Evolutionary conservation across 53 echinoderm and acorn worm genomes (phyloP).

Genomic region (Zoroaster sp.): DNA sequence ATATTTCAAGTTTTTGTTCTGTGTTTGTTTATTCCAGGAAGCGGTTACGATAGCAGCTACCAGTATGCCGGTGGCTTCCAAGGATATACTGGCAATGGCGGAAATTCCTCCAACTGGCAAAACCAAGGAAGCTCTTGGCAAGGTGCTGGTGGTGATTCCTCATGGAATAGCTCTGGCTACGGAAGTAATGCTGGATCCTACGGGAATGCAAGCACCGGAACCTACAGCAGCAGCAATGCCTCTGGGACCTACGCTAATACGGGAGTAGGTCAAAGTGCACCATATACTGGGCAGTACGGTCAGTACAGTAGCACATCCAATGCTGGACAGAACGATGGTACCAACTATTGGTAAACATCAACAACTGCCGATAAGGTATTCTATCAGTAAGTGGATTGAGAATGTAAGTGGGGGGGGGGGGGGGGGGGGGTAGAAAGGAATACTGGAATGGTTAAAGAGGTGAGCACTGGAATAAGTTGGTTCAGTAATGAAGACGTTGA

Average conservation of each 20-base stretch:
- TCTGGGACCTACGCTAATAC: not conserved
- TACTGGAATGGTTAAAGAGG: not conserved
- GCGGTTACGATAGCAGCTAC: not conserved
- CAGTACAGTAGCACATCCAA: not conserved
- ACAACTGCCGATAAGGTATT: not conserved
- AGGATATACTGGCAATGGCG: not conserved
- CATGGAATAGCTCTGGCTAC: conserved; percentile 25
- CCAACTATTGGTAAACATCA: conserved; percentile 9
- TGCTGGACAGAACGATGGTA: conserved; percentile 28
- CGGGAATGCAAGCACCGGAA: not conserved
- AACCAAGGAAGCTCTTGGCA: conserved; percentile 1
- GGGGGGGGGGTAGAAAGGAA: too few relatives aligned
- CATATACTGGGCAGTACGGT: not conserved
- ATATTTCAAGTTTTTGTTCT: too few relatives aligned
- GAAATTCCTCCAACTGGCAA: conserved; percentile 38
- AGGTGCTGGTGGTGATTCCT: conserved; percentile 4
- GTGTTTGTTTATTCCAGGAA: too few relatives aligned
- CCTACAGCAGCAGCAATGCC: not conserved
- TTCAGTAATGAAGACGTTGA: not conserved
- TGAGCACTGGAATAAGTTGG: not conserved
- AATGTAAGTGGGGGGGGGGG: not conserved
- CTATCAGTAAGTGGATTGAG: not conserved
- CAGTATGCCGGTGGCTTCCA: not conserved
- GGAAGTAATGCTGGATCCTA: not conserved
- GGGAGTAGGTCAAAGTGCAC: not conserved